Evolutionary conservation across 2,888 invertebrate genomes (phyloP).

Genomic region (Antheraea yamamai): DNA sequence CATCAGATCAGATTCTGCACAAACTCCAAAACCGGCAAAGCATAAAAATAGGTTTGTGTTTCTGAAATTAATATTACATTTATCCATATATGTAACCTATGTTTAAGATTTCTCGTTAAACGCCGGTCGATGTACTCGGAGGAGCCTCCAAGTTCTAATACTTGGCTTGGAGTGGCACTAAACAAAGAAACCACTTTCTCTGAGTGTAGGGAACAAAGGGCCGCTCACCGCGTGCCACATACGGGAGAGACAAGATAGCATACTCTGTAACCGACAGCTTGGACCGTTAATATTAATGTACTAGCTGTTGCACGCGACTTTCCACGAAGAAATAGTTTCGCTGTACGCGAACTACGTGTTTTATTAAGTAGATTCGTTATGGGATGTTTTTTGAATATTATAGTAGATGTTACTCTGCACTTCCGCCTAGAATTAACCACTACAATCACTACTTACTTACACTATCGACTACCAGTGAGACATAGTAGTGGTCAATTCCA

Average conservation of each 20-base stretch:
- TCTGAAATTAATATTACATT: neutral
- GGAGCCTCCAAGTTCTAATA: neutral
- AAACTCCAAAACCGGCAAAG: too few species aligned
- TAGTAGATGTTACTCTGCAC: too few species aligned
- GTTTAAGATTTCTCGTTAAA: neutral
- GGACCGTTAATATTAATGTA: neutral
- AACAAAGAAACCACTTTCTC: constrained; percentile 8
- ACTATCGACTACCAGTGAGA: too few species aligned
- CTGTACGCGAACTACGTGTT: too few species aligned
- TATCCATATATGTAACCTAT: neutral
- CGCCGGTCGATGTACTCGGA: neutral
- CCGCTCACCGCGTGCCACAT: neutral
- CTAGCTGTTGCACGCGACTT: too few species aligned
- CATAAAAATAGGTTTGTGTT: neutral
- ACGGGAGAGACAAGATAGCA: neutral
- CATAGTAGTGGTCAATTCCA: too few species aligned
- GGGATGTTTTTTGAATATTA: too few species aligned
- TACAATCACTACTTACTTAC: too few species aligned
- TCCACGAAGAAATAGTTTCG: too few species aligned
- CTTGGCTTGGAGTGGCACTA: constrained; percentile 3
- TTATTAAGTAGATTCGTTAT: too few species aligned
- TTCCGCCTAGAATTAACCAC: too few species aligned
- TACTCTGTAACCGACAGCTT: neutral
- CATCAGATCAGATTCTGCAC: too few species aligned
- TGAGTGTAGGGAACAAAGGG: constrained; percentile 1